Conservation (phyloP, 2,888 invertebrate genomes). For the Pristionchus maxplancki region DNA sequence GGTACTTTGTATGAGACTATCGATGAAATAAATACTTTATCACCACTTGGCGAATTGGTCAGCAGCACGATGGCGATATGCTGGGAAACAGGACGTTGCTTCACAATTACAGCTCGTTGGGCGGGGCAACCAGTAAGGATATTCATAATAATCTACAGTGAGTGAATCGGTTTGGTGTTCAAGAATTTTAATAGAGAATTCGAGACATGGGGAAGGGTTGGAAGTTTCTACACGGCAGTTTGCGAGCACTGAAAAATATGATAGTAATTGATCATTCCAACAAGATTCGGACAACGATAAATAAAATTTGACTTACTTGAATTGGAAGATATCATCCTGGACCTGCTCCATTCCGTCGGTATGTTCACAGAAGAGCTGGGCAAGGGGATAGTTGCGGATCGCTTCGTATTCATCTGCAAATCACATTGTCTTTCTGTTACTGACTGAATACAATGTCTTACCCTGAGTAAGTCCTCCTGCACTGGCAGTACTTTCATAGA, state of each 20-base stretch:
- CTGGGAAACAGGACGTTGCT: neutral
- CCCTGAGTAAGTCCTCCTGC: constrained; percentile 50
- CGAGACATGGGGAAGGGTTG: neutral
- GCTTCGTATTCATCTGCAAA: constrained; percentile 48
- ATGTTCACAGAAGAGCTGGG: constrained; percentile 39
- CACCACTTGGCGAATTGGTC: neutral
- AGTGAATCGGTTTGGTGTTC: no score
- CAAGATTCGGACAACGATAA: neutral
- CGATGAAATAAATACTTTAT: neutral
- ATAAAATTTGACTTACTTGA: constrained; percentile 3
- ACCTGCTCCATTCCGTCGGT: constrained; percentile 32
- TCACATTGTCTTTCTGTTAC: neutral
- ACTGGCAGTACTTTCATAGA: constrained; percentile 56
- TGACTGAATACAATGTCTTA: neutral
- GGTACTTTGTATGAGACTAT: no score
- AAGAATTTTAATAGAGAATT: neutral
- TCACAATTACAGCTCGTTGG: neutral
- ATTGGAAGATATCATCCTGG: constrained; percentile 1
- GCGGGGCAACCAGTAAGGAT: neutral
- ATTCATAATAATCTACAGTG: no score
- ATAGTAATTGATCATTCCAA: neutral
- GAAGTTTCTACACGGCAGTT: neutral
- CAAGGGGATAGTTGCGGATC: constrained; percentile 7
- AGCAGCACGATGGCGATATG: neutral
- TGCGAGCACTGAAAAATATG: constrained; percentile 20